These are phyloP conservation scores for Pongo pygmaeus DNA, from an alignment of 2,113 vertebrate genomes.

Conservation along the genomic window DNA sequence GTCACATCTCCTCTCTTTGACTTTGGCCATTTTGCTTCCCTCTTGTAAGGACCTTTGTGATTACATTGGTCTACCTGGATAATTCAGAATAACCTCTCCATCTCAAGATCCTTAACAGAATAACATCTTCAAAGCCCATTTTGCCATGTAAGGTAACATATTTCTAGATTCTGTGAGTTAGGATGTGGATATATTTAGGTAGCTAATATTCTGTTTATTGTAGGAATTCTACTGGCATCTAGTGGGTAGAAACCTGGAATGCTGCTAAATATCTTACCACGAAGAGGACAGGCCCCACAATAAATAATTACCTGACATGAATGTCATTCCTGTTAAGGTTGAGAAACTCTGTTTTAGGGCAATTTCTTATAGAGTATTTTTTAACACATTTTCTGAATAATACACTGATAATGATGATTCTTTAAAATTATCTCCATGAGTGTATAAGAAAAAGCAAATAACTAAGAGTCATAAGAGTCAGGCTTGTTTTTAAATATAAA, in stretches of 20 bases:
- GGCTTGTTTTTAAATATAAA: not conserved
- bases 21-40: not conserved
- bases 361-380: not conserved
- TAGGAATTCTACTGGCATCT: not conserved
- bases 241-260: not conserved
- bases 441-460: not conserved
- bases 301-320: not conserved
- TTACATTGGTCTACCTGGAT: not conserved
- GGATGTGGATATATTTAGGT: not conserved
- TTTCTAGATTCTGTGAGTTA: not conserved
- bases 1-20: not conserved
- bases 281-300: not conserved
- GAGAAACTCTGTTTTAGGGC: not conserved
- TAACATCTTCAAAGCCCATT: not conserved
- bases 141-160: not conserved
- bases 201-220: not conserved
- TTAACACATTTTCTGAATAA: not conserved
- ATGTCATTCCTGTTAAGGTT: not conserved
- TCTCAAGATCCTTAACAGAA: not conserved
- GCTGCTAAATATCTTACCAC: not conserved
- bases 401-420: not conserved
- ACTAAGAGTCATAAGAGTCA: not conserved
- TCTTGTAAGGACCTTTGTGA: not conserved
- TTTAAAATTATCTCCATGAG: not conserved
- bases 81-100: not conserved